Evolutionary conservation across 2,113 vertebrate genomes (phyloP).

Genomic region (Dromaius novaehollandiae): DNA sequence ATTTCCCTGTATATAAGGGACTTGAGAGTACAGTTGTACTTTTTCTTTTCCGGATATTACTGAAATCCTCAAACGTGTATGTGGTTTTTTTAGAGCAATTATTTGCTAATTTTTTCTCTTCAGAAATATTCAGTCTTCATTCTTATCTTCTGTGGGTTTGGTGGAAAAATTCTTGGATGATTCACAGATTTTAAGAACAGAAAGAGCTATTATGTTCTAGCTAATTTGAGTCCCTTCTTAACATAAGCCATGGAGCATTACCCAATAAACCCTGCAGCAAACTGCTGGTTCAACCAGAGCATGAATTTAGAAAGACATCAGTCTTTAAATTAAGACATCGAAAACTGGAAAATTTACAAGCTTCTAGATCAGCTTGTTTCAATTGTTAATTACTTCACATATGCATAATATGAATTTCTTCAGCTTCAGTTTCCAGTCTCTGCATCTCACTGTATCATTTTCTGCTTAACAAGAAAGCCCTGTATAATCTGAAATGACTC

Average conservation of each 20-base stretch:
- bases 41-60: background rate
- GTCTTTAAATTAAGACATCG: conserved; percentile 17
- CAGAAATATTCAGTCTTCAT: conserved; percentile 12
- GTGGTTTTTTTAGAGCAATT: background rate
- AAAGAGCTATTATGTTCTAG: conserved; percentile 12
- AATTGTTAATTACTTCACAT: background rate
- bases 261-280: background rate
- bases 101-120: background rate
- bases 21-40: background rate
- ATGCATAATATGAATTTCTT: background rate
- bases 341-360: background rate
- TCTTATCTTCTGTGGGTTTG: conserved; percentile 31
- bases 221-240: conserved; percentile 46
- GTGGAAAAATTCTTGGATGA: conserved; percentile 16
- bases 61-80: background rate
- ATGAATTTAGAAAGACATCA: conserved; percentile 14
- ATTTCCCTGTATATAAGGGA: background rate
- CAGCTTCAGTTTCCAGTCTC: background rate
- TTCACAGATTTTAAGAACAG: conserved; percentile 40
- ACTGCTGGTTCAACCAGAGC: background rate
- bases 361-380: background rate
- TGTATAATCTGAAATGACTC: background rate
- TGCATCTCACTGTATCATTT: background rate
- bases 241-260: conserved; percentile 19
- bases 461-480: background rate